phyloP scores from a whole-genome alignment of 2,113 vertebrate genomes.

The Psittacara wagleri region DNA sequence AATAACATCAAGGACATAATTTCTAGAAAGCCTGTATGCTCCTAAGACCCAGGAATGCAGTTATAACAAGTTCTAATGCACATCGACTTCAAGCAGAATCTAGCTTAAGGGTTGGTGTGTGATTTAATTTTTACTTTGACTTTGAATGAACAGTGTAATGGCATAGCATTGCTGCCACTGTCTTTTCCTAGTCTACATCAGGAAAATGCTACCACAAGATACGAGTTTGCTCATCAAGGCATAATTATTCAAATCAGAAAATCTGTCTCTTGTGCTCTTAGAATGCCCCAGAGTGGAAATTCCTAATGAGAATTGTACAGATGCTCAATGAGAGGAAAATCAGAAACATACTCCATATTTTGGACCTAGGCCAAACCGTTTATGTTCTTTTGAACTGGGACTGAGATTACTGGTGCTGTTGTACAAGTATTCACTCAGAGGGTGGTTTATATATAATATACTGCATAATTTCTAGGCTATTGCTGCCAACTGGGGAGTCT shows the following conservation, averaged over 20 bases:
- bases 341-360: not conserved
- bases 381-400: constrained; percentile 20
- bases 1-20: not conserved
- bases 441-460: constrained; percentile 48
- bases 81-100: not conserved
- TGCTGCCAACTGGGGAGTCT: constrained; percentile 46
- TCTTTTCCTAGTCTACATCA: not conserved
- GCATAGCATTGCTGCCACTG: not conserved
- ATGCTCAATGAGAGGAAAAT: not conserved
- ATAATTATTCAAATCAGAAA: constrained; percentile 17
- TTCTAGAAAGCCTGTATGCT: not conserved
- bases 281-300: not conserved
- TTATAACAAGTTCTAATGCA: not conserved
- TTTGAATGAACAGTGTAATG: not conserved
- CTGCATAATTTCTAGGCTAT: constrained; percentile 33
- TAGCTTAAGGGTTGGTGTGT: not conserved
- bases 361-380: constrained; percentile 25
- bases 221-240: not conserved
- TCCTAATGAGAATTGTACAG: constrained; percentile 35
- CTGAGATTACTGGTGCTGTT: constrained; percentile 11
- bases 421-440: constrained; percentile 46
- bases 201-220: not conserved
- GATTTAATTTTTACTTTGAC: constrained; percentile 15
- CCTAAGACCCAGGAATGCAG: not conserved
- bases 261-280: constrained; percentile 8